phyloP scores from a whole-genome alignment of 2,797 vertebrate species.

The Sebastes kiyomatsui region DNA sequence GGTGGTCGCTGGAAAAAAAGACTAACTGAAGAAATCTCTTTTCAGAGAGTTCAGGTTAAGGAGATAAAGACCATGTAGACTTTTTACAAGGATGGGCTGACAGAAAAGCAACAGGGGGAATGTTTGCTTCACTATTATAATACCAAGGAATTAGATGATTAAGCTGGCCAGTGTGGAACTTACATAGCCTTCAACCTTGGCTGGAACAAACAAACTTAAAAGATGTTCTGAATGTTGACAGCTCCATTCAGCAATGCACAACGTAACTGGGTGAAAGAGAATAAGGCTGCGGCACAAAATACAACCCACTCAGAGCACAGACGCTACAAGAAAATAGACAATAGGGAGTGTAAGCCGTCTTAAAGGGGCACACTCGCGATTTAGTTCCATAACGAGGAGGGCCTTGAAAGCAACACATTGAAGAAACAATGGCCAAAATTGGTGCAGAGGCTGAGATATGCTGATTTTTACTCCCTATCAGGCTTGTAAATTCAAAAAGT shows the following conservation, averaged over 20 bases:
- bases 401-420: neutral
- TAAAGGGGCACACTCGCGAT: neutral
- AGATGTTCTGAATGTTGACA: constrained; percentile 26
- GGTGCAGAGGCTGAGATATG: neutral
- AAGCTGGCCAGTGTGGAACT: neutral
- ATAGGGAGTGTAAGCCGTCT: neutral
- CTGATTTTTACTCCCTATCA: neutral
- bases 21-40: constrained; percentile 28
- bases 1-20: constrained; percentile 35
- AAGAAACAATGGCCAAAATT: neutral
- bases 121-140: neutral
- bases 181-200: constrained; percentile 1
- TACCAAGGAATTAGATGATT: constrained; percentile 5
- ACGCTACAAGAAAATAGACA: constrained; percentile 1
- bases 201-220: constrained; percentile 23
- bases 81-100: neutral
- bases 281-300: constrained; percentile 11
- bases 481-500: too few species aligned
- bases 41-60: constrained; percentile 24
- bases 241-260: constrained; percentile 19
- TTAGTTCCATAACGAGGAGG: neutral
- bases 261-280: constrained; percentile 32
- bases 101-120: neutral
- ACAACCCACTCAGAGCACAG: constrained; percentile 38
- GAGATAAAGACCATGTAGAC: neutral